These are phyloP conservation scores for Sinella curviseta DNA, from an alignment of 1,140 invertebrate species.

Conservation along the genomic window DNA sequence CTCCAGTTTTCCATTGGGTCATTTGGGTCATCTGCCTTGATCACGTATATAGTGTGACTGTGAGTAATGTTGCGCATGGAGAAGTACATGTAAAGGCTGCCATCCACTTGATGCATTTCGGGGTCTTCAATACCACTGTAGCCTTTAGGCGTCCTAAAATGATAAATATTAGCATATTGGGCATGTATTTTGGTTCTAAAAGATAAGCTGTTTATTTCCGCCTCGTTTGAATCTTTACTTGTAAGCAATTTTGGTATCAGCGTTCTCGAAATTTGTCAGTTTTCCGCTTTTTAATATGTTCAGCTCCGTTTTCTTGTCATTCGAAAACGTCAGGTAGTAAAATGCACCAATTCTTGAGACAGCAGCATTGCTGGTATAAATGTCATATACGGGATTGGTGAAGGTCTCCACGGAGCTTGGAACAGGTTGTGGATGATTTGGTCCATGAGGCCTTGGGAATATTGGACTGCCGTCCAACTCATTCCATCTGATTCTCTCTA, in stretches of 20 bases:
- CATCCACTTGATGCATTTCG: slow-evolving; percentile 36
- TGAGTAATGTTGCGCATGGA: background rate
- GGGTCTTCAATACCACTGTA: slow-evolving; percentile 32
- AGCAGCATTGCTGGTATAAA: slow-evolving; percentile 29
- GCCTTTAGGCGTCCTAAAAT: slow-evolving; percentile 12
- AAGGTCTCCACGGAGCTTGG: slow-evolving; percentile 40
- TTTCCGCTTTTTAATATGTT: slow-evolving; percentile 32
- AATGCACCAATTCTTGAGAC: slow-evolving; percentile 4
- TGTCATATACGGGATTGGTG: slow-evolving; percentile 40
- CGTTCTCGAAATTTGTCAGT: slow-evolving; percentile 39
- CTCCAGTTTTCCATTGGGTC: slow-evolving; percentile 39
- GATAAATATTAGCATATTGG: too few species aligned
- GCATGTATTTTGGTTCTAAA: too few species aligned
- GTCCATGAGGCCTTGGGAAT: slow-evolving; percentile 33
- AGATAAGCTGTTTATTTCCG: too few species aligned
- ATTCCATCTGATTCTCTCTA: slow-evolving; percentile 38
- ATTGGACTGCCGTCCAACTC: slow-evolving; percentile 20
- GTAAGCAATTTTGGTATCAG: slow-evolving; percentile 28
- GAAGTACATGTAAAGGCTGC: slow-evolving; percentile 43
- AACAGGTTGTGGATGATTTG: background rate
- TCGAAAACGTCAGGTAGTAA: slow-evolving; percentile 31
- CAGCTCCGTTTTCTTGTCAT: slow-evolving; percentile 27
- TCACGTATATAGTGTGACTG: slow-evolving; percentile 25
- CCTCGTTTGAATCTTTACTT: too few species aligned
- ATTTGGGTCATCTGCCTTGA: slow-evolving; percentile 37